Evolutionary conservation across 2,888 invertebrate genomes (phyloP).

Genomic region (Diadegma fenestrale): DNA sequence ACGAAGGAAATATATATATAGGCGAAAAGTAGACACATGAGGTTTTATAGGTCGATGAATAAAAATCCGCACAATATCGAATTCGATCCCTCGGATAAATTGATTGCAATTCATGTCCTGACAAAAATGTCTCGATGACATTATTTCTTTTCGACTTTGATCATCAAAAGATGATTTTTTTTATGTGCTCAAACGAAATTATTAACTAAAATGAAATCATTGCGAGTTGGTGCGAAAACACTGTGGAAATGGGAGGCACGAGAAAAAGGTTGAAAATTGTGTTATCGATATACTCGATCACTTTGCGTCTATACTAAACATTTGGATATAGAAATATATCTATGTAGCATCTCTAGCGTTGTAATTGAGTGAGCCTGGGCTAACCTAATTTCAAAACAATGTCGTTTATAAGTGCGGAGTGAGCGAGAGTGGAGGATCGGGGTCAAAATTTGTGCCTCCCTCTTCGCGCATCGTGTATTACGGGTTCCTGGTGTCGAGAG

Average conservation of each 20-base stretch:
- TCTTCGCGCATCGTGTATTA: not conserved
- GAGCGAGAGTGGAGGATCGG: constrained; percentile 43
- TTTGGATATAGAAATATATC: constrained; percentile 6
- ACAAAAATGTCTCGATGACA: not conserved
- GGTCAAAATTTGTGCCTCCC: constrained; percentile 22
- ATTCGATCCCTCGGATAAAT: constrained; percentile 20
- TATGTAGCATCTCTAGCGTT: not conserved
- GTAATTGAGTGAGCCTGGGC: constrained; percentile 75
- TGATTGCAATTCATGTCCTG: constrained; percentile 19
- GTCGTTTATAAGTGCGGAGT: constrained; percentile 74
- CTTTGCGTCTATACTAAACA: constrained; percentile 24
- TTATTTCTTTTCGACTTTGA: not conserved
- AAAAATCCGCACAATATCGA: constrained; percentile 16
- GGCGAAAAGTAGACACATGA: not conserved
- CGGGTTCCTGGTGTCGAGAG: constrained; percentile 61
- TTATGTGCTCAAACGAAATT: not conserved
- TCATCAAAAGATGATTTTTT: constrained; percentile 33
- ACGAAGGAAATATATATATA: not conserved
- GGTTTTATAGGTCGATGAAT: constrained; percentile 9
- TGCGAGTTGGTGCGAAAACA: not conserved
- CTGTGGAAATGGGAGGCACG: constrained; percentile 9
- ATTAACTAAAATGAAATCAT: constrained; percentile 18
- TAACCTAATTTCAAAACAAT: constrained; percentile 81
- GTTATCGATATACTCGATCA: constrained; percentile 74
- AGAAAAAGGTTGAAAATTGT: constrained; percentile 67